Evolutionary conservation across 2,888 invertebrate species (phyloP), one percentile per base, ranked within the genome.

Genomic region (Falcaria lacertinaria): DNA sequence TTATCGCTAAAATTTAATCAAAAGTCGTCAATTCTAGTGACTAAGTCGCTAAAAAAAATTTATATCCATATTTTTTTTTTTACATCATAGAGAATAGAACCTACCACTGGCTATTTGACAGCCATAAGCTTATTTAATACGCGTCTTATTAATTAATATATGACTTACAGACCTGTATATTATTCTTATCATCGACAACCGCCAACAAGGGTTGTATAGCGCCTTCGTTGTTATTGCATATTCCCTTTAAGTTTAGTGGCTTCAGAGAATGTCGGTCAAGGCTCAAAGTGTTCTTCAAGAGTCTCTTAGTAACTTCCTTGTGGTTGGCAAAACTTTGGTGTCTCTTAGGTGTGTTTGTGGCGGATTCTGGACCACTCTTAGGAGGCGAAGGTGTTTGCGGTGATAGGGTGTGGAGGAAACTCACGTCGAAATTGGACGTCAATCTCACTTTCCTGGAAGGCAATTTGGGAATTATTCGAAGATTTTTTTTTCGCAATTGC

Each of bases 371-470:
- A 0, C 59, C 61, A 45, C 64, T 69, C 42, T 50, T 66, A 0
- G 71, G 45, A 0, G 69, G 52, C 0, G 69, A 45, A 1, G 55
- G 59, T 8, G 82, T 77, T 2, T 67, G 64, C 0, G 89, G 86
- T 0, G 86, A 73, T 0, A 63, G 28, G 0, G 71, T 54, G 39
- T 68, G 65, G 15, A 79, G 52, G 60, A 89, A 90, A 50, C 83
- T 83, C 2, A 83, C 87, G 57, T 89, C 89, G 64, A 90, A 90
- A 33, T 77, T 82, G 6, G 82, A 79, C 25, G 89, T 87, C 33
- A 89, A 68, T 15, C 89, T 85, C 13, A 79, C 78, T 71, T 80
- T 83, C 39, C 89, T 90, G 67, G 13, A 15, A 47, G 41, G 17
- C 14, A 15, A 45, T 28, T 33, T 17, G 8, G 13, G 15, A 4